Evolutionary conservation across 2,888 invertebrate genomes (phyloP).

Genomic region (Lasiommata megera): DNA sequence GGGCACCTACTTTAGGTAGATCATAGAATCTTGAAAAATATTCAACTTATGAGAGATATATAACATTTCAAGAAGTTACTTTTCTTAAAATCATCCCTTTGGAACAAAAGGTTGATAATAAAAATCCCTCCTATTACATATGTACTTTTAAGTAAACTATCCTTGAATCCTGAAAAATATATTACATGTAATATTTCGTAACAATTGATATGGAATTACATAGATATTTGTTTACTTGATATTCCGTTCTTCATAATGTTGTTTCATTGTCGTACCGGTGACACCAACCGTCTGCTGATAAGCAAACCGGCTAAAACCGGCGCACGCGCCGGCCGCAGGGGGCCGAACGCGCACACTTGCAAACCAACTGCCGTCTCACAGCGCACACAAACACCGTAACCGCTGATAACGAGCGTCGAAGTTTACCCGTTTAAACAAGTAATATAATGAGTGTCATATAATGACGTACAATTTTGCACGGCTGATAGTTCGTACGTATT

Average conservation of each 20-base stretch:
- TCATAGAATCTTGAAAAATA: no score
- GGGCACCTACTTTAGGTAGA: no score
- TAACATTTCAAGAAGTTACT: no score
- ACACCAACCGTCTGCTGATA: conserved; percentile 58
- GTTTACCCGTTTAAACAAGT: conserved; percentile 46
- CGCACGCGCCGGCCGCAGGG: conserved; percentile 68
- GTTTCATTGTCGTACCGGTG: conserved; percentile 45
- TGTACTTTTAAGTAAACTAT: no score
- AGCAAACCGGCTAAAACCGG: conserved; percentile 65
- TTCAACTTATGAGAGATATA: no score
- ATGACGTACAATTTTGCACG: conserved; percentile 53
- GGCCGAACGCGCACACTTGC: conserved; percentile 51
- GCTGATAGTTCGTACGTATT: conserved; percentile 22
- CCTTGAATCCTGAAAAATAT: no score
- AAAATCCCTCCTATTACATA: no score
- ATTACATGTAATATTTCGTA: conserved; percentile 42
- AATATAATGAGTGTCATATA: conserved; percentile 38
- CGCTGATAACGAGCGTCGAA: conserved; percentile 54
- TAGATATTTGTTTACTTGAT: conserved; percentile 28
- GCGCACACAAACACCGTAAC: conserved; percentile 34
- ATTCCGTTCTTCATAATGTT: conserved; percentile 24
- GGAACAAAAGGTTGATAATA: no score
- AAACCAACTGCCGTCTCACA: conserved; percentile 22
- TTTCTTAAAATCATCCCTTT: no score
- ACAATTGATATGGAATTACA: conserved; percentile 37